Percentiles rank a stretch among this genome's conserved stretches.
phyloP scores from a whole-genome alignment of 2,888 invertebrate genomes.

The Aphrophora alni region DNA sequence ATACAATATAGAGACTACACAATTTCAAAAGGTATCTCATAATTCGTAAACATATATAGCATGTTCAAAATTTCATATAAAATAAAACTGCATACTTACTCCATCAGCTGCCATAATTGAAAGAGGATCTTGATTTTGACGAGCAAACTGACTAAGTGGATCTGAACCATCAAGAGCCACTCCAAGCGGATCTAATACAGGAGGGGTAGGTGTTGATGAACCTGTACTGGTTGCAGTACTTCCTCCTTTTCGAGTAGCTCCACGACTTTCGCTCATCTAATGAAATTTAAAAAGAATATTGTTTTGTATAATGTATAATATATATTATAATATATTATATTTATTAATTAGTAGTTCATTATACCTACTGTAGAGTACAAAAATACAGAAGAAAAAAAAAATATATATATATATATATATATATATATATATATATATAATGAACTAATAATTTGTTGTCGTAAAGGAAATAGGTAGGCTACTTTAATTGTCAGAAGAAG shows the following conservation, averaged over 20 bases:
- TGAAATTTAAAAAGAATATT: constrained; percentile 40
- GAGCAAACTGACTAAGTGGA: constrained; percentile 74
- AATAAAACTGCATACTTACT: constrained; percentile 51
- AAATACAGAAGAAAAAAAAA: too few species aligned
- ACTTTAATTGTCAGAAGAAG: too few species aligned
- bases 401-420: too few species aligned
- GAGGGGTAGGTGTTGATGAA: constrained; percentile 60
- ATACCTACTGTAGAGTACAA: too few species aligned
- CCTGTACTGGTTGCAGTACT: constrained; percentile 61
- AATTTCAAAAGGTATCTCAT: too few species aligned
- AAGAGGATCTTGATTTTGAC: constrained; percentile 67
- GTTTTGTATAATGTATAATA: neutral
- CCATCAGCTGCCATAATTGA: constrained; percentile 67
- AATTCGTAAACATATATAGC: too few species aligned
- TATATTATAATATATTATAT: too few species aligned
- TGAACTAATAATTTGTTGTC: too few species aligned
- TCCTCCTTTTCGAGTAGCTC: constrained; percentile 59
- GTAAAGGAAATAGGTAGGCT: too few species aligned
- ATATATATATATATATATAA: too few species aligned
- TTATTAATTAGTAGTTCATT: too few species aligned
- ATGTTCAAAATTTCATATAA: neutral
- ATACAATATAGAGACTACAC: too few species aligned
- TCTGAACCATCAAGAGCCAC: constrained; percentile 73
- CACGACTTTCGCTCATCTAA: constrained; percentile 63
- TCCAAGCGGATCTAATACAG: constrained; percentile 61